phyloP scores from a whole-genome alignment of 2,113 vertebrate species.

The Leptobrachium leishanense region DNA sequence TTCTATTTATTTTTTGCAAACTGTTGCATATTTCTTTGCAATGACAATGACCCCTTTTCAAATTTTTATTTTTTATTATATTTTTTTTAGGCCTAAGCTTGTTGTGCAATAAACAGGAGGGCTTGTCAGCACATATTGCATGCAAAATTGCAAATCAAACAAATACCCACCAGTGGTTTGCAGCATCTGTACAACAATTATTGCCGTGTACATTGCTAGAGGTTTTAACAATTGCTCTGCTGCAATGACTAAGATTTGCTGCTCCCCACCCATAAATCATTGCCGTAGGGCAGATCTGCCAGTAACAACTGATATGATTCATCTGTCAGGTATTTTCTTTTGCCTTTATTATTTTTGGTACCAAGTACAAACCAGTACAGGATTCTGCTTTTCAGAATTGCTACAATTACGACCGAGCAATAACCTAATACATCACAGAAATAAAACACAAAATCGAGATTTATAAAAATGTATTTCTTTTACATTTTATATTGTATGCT shows the following conservation, averaged over 20 bases:
- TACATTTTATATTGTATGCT: no score
- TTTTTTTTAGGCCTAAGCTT: no score
- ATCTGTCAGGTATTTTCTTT: not conserved
- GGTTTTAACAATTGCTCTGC: not conserved
- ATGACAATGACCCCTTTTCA: no score
- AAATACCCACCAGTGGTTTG: not conserved
- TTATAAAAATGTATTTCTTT: no score
- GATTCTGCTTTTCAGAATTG: no score
- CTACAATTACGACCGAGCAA: no score
- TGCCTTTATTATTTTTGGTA: not conserved
- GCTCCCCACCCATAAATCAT: not conserved
- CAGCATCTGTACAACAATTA: not conserved
- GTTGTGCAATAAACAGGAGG: not conserved
- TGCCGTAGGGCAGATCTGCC: not conserved
- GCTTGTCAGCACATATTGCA: not conserved
- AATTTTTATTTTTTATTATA: no score
- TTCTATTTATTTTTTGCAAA: no score
- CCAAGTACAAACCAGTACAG: no score
- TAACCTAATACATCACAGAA: no score
- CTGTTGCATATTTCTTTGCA: no score
- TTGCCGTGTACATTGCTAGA: not conserved
- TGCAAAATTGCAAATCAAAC: not conserved
- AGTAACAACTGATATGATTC: not conserved
- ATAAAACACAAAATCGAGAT: no score
- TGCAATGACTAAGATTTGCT: not conserved